Base-by-base conservation (phyloP, 1,140 invertebrate genomes). In the Stegodyphus dumicola region DNA sequence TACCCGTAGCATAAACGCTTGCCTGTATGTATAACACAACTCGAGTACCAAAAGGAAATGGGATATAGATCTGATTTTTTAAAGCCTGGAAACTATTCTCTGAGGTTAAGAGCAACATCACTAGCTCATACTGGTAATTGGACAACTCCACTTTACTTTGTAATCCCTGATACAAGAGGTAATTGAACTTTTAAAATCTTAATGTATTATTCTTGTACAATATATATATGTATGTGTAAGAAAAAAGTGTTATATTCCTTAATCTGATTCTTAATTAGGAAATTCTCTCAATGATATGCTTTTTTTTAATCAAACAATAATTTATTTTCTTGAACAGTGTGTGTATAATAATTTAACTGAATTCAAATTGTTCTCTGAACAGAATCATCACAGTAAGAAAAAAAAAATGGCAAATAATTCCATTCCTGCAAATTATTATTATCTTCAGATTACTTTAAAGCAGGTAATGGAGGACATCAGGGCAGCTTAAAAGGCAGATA, bases 71-170 rank as follows among this genome's bases (percentile, higher is more conserved):
- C 90, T 86, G n/a, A 79, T 74, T 92, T 93, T 88, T 89, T 98
- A 0, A 89, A 91, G n/a, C 92, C 96, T 77, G 97, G 97, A 5
- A 96, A 96, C 90, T 98, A 98, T 90, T 95, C 94, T 48, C 88
- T 97, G 13, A 91, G 92, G 77, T 92, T 99, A 0, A 92, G 93
- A 56, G 95, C 96, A 15, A 94, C 93, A 49, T 96, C 96, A 5
- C 91, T 97, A 67, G 94, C 94, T 33, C 95, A 94, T 7, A 91
- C 93, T 74, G 95, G 96, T 10, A 93, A 93, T 70, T 94, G 93
- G 86, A 95, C 96, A 0, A 88, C 91, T 6, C 86, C 91, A 0
- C 89, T 92, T 49, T 94, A 93, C 89, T 93, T 96, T 87, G 90
- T 92, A 70, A 94, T 84, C 49, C 87, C 81, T 52, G 71, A 85